Evolutionary conservation across 2,888 invertebrate genomes (phyloP), one percentile per base, ranked within the genome.

Genomic region (Eueremaeus valkanovi): DNA sequence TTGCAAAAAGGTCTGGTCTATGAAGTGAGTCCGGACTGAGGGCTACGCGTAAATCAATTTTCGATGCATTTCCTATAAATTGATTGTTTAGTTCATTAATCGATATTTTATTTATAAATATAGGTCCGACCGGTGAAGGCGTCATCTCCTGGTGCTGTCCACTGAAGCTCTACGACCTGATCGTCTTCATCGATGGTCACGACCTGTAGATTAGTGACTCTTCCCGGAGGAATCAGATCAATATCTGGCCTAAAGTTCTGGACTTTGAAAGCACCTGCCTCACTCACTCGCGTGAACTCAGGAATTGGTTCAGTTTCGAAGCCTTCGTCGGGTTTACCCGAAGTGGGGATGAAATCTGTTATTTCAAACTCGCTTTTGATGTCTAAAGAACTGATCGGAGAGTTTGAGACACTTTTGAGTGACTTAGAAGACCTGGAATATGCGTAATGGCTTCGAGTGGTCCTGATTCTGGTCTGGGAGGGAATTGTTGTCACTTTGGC

Each of bases 81-180:
- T 11, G 27, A 58, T 5, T 51, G 21, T n/a, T n/a, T 51, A 18
- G 16, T 51, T 5, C 5, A n/a, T 51, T 51, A 51, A n/a, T 51
- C 18, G 18, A n/a, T 51, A n/a, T n/a, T n/a, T n/a, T n/a, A n/a
- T n/a, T n/a, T n/a, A n/a, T n/a, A n/a, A n/a, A n/a, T n/a, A n/a
- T n/a, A n/a, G n/a, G 18, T 51, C 51, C 6, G 3, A 58, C 58
- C 61, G 13, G 29, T 61, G 61, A 61, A 61, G 13, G 61, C 13
- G 75, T 81, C 80, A 76, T 80, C 81, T 8, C 81, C 81, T 0
- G 81, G 79, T 13, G 80, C 79, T 8, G 81, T 81, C 79, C 80
- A 81, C 49, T 75, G 66, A 40, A 81, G 74, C 3, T 76, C 77
- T 9, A 80, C 79, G 8, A 72, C 63, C 5, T 75, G 40, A 5